Percentiles rank a stretch among this genome's conserved stretches.
Conservation (phyloP, 2,113 vertebrate genomes). For the Acanthisitta chloris region DNA sequence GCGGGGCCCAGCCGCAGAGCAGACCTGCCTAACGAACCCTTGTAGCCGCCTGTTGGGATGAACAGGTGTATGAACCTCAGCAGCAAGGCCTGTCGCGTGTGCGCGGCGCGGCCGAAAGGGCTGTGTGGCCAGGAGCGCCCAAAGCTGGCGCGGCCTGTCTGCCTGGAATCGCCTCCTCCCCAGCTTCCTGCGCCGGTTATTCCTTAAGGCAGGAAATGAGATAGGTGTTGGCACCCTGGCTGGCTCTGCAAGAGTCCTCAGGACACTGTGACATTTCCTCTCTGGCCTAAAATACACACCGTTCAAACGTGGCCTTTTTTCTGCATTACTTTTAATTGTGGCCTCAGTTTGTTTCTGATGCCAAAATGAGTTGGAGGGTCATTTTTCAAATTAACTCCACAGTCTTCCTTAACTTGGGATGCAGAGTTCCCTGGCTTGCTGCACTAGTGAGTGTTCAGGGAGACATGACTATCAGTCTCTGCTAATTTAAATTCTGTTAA, state of each 20-base stretch:
- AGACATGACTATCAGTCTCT: neutral
- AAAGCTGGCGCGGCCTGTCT: accelerated
- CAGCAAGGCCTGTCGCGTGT: neutral
- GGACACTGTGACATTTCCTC: neutral
- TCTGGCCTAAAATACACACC: accelerated
- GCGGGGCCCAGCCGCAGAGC: neutral
- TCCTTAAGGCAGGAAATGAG: neutral
- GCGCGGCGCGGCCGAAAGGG: no score
- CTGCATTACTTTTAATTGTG: neutral
- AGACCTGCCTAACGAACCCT: accelerated
- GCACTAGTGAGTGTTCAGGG: accelerated
- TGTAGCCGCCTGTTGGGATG: accelerated
- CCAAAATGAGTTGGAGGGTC: neutral
- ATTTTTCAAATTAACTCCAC: neutral
- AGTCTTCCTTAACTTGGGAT: neutral
- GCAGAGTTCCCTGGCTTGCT: neutral
- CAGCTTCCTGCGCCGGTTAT: neutral
- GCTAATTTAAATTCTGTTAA: neutral
- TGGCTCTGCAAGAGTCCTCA: accelerated
- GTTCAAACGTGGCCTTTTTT: neutral
- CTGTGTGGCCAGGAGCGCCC: neutral
- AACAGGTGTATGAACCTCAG: neutral
- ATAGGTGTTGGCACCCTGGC: neutral
- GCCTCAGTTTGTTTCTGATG: neutral
- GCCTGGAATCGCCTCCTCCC: accelerated